A percentile compares a stretch with the other conserved stretches of the same genome.
Evolutionary conservation across 2,888 invertebrate genomes (phyloP).

Genomic region (Troides aeacus): DNA sequence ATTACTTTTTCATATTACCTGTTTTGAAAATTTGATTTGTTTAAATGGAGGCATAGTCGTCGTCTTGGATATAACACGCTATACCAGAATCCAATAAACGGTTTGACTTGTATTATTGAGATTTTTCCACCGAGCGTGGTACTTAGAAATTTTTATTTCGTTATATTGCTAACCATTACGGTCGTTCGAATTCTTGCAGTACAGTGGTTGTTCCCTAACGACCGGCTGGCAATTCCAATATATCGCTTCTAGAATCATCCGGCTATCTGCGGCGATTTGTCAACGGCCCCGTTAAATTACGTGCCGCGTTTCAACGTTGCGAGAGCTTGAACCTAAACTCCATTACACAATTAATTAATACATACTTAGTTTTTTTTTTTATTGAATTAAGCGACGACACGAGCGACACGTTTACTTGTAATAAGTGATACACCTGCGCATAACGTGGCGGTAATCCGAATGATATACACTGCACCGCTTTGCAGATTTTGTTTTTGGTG

Average conservation of each 20-base stretch:
- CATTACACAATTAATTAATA: background rate
- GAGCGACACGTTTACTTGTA: too few species aligned
- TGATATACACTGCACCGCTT: too few species aligned
- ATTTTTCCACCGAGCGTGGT: conserved; percentile 1
- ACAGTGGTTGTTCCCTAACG: conserved; percentile 43
- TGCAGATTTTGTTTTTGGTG: too few species aligned
- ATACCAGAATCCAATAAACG: too few species aligned
- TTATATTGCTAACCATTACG: conserved; percentile 37
- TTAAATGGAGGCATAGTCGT: too few species aligned
- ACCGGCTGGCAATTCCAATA: conserved; percentile 58
- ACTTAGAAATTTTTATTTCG: conserved; percentile 22
- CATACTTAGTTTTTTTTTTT: background rate
- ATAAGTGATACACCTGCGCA: too few species aligned
- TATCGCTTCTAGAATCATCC: conserved; percentile 45
- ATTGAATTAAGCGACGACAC: too few species aligned
- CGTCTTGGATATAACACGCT: too few species aligned
- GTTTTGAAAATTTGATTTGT: too few species aligned
- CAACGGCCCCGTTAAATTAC: conserved; percentile 40
- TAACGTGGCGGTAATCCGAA: too few species aligned
- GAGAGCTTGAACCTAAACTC: conserved; percentile 12
- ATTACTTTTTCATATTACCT: too few species aligned
- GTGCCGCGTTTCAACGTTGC: conserved; percentile 27
- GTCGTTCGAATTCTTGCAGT: conserved; percentile 36
- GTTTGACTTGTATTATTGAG: conserved; percentile 2
- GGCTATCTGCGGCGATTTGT: conserved; percentile 41